Base-by-base conservation (phyloP, 2,888 invertebrate genomes). In the Lasioglossum calceatum region DNA sequence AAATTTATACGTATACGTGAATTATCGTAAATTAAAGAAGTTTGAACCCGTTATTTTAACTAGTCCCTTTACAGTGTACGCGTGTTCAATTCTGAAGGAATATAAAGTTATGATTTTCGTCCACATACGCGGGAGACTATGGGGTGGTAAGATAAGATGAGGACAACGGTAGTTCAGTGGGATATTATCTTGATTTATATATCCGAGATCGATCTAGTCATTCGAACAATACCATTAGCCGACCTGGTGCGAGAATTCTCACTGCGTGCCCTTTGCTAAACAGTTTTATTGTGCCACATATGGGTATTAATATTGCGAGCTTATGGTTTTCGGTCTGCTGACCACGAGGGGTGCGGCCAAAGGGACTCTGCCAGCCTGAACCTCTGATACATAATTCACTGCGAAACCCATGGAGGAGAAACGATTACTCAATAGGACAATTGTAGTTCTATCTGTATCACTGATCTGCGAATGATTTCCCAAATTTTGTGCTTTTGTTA, bases 171-270 rank as follows among this genome's bases (percentile, higher is more conserved):
- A 8, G 19, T 32, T 73, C 73, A 10, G 5, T 36, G 39, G 76
- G 81, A 88, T 86, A 91, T 92, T 92, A 92, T 92, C 92, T 93
- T 94, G 93, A 94, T 93, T 93, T 93, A 94, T 93, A 94, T 94
- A 87, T 89, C 74, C 71, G 39, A 42, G 64, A 86, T 79, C 64
- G 80, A 73, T 36, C 77, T 85, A 86, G 76, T 79, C 71, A 82
- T 77, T 64, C 79, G 74, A 75, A 83, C 39, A 70, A 70, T 84
- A 71, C 73, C 87, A 90, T 90, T 90, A 89, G 84, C 85, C 92
- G 88, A 27, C 89, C 89, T 83, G 85, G 92, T 93, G 93, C 88
- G 87, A 92, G 86, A 93, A 92, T 94, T 94, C 94, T 93, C 94
- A 94, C 92, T 92, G 87, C 84, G 89, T 88, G 88, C 86, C 87